Conservation (phyloP, 2,888 invertebrate genomes). For the Nebria salina region DNA sequence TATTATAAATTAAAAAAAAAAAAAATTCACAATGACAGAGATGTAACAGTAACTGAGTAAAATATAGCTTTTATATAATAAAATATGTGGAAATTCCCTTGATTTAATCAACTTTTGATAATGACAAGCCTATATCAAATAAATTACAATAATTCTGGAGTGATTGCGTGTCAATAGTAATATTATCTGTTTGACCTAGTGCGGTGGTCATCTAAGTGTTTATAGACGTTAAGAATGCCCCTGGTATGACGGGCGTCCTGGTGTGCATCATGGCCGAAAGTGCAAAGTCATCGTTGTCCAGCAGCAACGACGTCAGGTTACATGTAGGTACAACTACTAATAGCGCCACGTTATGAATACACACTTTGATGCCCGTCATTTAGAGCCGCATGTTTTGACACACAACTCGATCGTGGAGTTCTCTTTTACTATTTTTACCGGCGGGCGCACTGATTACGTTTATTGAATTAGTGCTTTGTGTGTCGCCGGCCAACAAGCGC, state of each 20-base stretch:
- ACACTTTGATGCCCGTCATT: conserved; percentile 17
- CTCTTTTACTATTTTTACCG: conserved; percentile 3
- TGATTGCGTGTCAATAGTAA: background rate
- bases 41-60: too few relatives aligned
- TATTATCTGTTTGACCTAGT: background rate
- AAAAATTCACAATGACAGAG: too few relatives aligned
- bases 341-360: conserved; percentile 1
- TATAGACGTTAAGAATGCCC: conserved; percentile 3
- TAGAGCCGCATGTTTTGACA: conserved; percentile 16
- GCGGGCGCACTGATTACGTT: conserved; percentile 4
- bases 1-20: too few relatives aligned
- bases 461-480: conserved; percentile 22
- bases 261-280: background rate
- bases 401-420: conserved; percentile 1
- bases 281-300: conserved; percentile 12
- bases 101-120: background rate
- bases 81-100: background rate
- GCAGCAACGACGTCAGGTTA: conserved; percentile 9
- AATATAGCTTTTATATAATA: too few relatives aligned
- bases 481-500: background rate
- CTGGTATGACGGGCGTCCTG: background rate
- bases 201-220: background rate
- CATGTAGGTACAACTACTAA: background rate
- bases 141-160: background rate
- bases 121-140: background rate